phyloP scores from a whole-genome alignment of 92 coral and sea anemone genomes.

The Epizoanthus rinbou region DNA sequence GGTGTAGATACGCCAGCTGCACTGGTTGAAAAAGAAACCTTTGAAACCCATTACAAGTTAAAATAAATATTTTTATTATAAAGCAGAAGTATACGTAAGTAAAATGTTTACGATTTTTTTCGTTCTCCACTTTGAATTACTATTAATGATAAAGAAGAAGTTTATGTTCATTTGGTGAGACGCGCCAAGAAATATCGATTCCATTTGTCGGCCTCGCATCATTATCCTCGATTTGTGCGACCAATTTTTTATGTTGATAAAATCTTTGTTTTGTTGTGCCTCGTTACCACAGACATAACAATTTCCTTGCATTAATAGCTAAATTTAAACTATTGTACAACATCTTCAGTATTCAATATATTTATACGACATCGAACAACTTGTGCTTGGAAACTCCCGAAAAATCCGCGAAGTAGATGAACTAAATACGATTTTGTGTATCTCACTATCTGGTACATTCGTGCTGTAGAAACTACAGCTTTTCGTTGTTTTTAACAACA shows the following conservation, averaged over 20 bases:
- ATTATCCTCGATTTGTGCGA: not conserved
- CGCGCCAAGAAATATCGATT: conserved; percentile 1
- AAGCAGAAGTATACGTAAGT: too few species aligned
- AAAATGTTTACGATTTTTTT: not conserved
- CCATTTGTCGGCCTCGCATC: conserved; percentile 6
- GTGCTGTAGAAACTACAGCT: not conserved
- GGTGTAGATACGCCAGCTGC: too few species aligned
- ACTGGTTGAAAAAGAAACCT: too few species aligned
- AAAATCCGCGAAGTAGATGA: too few species aligned
- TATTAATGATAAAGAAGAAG: not conserved
- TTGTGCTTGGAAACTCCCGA: not conserved
- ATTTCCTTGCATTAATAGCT: not conserved
- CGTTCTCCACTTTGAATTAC: not conserved
- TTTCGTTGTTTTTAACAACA: not conserved
- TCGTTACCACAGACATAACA: conserved; percentile 24
- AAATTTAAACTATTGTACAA: not conserved
- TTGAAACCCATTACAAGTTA: too few species aligned
- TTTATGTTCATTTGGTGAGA: not conserved
- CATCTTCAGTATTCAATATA: not conserved
- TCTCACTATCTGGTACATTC: not conserved
- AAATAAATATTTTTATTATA: too few species aligned
- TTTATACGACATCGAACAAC: not conserved
- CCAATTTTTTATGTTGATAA: conserved; percentile 14
- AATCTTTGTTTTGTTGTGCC: not conserved
- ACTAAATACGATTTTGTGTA: not conserved